Conservation (phyloP, 1,140 invertebrate species). For the Camponotus pennsylvanicus region DNA sequence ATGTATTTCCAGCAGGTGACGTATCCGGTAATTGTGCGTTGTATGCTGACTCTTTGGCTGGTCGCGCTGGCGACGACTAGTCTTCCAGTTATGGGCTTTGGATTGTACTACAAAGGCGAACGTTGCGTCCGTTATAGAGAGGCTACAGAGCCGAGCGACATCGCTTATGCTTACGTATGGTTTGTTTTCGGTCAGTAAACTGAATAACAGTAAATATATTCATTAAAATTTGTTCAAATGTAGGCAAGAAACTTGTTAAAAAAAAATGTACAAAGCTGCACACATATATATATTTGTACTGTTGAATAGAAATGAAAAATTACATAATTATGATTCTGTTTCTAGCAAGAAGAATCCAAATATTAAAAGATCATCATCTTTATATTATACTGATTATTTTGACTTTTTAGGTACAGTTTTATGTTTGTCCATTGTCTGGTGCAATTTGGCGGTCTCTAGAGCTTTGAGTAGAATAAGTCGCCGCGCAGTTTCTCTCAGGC, state of each 20-base stretch:
- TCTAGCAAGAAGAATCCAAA: background rate
- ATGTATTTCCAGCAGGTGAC: slow-evolving; percentile 90
- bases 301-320: background rate
- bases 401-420: slow-evolving; percentile 89
- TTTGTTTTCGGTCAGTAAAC: slow-evolving; percentile 90
- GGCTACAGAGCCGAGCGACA: slow-evolving; percentile 88
- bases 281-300: background rate
- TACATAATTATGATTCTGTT: background rate
- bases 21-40: slow-evolving; percentile 91
- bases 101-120: slow-evolving; percentile 90
- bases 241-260: no score
- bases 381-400: background rate
- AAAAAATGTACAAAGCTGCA: no score
- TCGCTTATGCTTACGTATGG: slow-evolving; percentile 92
- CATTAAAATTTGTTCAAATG: no score
- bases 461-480: slow-evolving; percentile 90
- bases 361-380: background rate
- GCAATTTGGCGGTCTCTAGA: slow-evolving; percentile 93
- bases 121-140: slow-evolving; percentile 91
- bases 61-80: slow-evolving; percentile 90
- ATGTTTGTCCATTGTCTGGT: slow-evolving; percentile 92
- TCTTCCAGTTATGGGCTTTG: slow-evolving; percentile 92
- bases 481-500: slow-evolving; percentile 82
- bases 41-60: slow-evolving; percentile 90
- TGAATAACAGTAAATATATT: background rate